Evolutionary conservation across 2,888 invertebrate genomes (phyloP), one percentile per base, ranked within the genome.

Genomic region (Bombyx huttoni): DNA sequence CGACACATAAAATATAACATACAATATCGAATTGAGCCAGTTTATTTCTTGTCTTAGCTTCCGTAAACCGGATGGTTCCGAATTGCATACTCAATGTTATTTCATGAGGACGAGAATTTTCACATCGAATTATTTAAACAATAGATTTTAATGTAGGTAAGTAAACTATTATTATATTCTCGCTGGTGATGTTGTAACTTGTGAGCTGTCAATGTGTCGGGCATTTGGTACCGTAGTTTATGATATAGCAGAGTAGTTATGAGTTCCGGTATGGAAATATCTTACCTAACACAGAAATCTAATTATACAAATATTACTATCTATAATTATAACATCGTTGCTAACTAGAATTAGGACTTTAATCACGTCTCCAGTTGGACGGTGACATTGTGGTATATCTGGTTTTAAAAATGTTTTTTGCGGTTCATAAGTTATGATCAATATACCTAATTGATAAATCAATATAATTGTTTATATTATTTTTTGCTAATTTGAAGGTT

Each of bases 31-130:
- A 70, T 67, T 72, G 64, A 78, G 72, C 81, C 73, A 70, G 83
- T 78, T 81, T 54, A 53, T 56, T 61, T 62, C 68, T 71, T 60
- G 68, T 61, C 55, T 59, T 55, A 69, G 65, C 81, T 73, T 69
- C 76, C 66, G 65, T 63, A 57, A 78, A 76, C 83, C 75, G 75
- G 82, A 75, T 74, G 61, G 60, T 65, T 72, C 81, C 70, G 70
- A 80, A 70, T 62, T 51, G 49, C 52, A 57, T 57, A 56, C 61
- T 58, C 62, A 58, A 53, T 58, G 57, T 7, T 12, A 40, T 10
- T 61, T 68, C 67, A 65, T 65, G 58, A 59, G 58, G 59, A 59
- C 61, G 60, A 65, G 63, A 63, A 67, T 70, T 64, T 60, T 62
- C 67, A 69, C 75, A 78, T 64, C 63, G 72, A 81, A 83, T 85